Evolutionary conservation across 2,113 vertebrate species (phyloP), one percentile per base, ranked within the genome.

Genomic region (Pangasianodon gigas): DNA sequence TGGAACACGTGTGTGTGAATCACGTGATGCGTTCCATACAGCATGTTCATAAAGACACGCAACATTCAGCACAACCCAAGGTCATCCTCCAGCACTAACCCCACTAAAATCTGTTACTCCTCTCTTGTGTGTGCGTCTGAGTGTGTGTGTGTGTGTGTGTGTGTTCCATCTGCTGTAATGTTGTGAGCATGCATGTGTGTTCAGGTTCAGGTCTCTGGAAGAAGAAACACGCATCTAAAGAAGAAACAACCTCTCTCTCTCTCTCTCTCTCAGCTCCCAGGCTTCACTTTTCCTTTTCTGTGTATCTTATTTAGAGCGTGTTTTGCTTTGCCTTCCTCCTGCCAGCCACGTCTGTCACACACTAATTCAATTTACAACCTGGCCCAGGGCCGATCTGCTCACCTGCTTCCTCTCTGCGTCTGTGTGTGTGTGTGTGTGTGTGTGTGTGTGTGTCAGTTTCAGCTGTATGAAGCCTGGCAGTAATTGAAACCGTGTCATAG

Each of bases 281-380:
- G 3, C 58, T 6, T 0, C 46, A 21, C 44, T 71, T 8, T 24
- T 54, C 51, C 54, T n/a, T 32, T 67, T 16, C 21, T 6, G 14
- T 13, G 41, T 88, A 1, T n/a, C 46, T 86, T 67, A 86, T 69
- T 86, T 86, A 86, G 84, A 46, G 41, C 44, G 41, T 18, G 14
- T 26, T 65, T 46, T 37, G 58, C 74, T 46, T 87, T 24, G 6
- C 32, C 16, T 24, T 81, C 14, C 87, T 82, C 90, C 92, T 71
- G 91, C 93, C 93, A 91, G 93, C 93, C 88, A 92, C 58, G 58
- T 88, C 87, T 88, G 79, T 88, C 92, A 91, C 90, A 87, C 90
- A 91, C 92, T 95, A 94, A 95, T 95, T 94, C 92, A 92, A 95
- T 88, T 94, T 94, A 94, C 84, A 89, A 87, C 90, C 92, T 89